phyloP scores from a whole-genome alignment of 2,888 invertebrate species.

The Crocallis elinguaria region DNA sequence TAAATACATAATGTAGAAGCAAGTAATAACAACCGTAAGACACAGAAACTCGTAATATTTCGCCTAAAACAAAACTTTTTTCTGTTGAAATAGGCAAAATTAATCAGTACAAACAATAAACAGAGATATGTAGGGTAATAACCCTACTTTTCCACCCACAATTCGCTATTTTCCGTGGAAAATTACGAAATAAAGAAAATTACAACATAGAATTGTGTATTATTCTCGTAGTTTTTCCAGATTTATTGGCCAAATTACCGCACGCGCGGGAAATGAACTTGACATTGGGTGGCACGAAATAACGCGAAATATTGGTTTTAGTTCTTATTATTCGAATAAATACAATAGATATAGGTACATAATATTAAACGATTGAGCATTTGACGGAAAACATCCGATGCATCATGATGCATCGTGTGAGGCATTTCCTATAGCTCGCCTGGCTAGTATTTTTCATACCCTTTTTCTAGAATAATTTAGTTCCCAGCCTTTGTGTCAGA shows the following conservation, averaged over 20 bases:
- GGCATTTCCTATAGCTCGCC: too few relatives aligned
- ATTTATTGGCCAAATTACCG: conserved; percentile 32
- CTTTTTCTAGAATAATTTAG: too few relatives aligned
- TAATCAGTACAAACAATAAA: neutral
- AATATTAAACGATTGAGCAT: too few relatives aligned
- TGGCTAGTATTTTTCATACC: too few relatives aligned
- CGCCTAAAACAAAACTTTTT: neutral
- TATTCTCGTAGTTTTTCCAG: conserved; percentile 24
- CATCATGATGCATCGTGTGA: too few relatives aligned
- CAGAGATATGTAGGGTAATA: neutral
- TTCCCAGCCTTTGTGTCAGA: too few relatives aligned
- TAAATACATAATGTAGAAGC: too few relatives aligned
- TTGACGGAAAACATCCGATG: too few relatives aligned
- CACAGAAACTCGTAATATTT: neutral
- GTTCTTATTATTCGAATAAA: conserved; percentile 15
- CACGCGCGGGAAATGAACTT: conserved; percentile 42
- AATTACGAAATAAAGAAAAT: conserved; percentile 11
- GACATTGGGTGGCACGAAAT: conserved; percentile 47
- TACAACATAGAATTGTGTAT: conserved; percentile 11
- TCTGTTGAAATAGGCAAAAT: neutral
- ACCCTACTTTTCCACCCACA: conserved; percentile 4
- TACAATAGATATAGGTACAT: neutral
- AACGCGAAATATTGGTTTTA: conserved; percentile 41
- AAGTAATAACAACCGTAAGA: neutral
- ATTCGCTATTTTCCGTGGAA: neutral